phyloP scores from a whole-genome alignment of 2,113 vertebrate species.

The Dinomys branickii region DNA sequence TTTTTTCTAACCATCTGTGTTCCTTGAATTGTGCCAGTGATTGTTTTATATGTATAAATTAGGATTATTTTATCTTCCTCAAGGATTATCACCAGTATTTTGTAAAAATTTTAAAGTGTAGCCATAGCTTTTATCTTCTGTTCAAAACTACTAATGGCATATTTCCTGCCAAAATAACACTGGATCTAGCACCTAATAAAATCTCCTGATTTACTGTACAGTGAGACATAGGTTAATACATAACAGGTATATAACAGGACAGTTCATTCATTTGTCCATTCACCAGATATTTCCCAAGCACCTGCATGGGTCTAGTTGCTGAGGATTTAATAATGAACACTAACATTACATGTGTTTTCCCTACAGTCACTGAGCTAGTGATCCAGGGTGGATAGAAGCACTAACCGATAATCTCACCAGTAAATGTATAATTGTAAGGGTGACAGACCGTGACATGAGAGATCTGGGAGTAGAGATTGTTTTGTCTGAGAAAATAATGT shows the following conservation, averaged over 20 bases:
- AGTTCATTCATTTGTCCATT: background rate
- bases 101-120: background rate
- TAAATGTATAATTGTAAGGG: background rate
- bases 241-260: background rate
- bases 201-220: background rate
- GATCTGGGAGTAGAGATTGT: background rate
- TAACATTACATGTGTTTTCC: background rate
- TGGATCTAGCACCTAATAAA: background rate
- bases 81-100: background rate
- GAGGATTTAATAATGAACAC: background rate
- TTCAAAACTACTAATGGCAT: background rate
- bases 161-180: background rate
- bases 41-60: background rate
- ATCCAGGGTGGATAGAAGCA: background rate
- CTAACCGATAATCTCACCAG: conserved; percentile 7
- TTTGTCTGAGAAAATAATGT: conserved; percentile 8
- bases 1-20: background rate
- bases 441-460: background rate
- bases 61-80: conserved; percentile 24
- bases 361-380: background rate
- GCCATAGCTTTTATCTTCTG: background rate
- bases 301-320: background rate
- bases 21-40: background rate
- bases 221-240: background rate
- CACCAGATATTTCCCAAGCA: background rate